Base-by-base conservation (phyloP, 2,888 invertebrate species). In the Drosophila subquinaria region DNA sequence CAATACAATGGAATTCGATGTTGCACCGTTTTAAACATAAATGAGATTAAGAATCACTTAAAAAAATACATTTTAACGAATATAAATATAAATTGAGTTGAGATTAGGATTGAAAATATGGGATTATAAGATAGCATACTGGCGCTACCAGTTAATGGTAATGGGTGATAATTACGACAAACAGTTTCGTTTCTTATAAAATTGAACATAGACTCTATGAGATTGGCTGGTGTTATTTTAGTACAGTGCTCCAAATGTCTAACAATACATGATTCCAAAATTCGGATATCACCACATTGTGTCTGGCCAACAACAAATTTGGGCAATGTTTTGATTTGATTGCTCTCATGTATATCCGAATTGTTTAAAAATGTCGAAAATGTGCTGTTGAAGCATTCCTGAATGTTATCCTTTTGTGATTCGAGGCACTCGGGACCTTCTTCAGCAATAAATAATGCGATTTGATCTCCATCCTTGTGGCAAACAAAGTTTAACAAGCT, bases 401-500 rank as follows among this genome's bases (percentile, higher is more conserved):
- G 94, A 38, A 97, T 93, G 1, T 93, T 94, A 0, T 94, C 94
- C 69, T 94, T 93, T 72, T 95, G 95, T 0, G 94, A 93, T 64
- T 94, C 85, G 69, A 97, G 93, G 87, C 97, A 97, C 88, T 96
- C 96, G 9, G 95, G 95, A 0, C 97, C 97, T n/a, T 95, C 95
- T 89, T 97, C 96, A 1, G 97, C 95, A 64, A 97, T 96, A 90
- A 97, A 97, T 82, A 97, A 93, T 0, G 97, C 97, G 82, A 97
- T 96, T 80, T 97, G 95, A 90, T 97, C 97, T 9, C 97, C 97
- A 81, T 96, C 96, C 83, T 97, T 96, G 86, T 94, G 95, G 90
- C 97, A 97, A 27, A 96, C 93, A 90, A 97, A 97, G 76, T 95
- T 94, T 0, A 95, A 93, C 0, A 97, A 92, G 73, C 96, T 95